Evolutionary conservation across 2,888 invertebrate species (phyloP).

Genomic region (Xanthorhoe spadicearia): DNA sequence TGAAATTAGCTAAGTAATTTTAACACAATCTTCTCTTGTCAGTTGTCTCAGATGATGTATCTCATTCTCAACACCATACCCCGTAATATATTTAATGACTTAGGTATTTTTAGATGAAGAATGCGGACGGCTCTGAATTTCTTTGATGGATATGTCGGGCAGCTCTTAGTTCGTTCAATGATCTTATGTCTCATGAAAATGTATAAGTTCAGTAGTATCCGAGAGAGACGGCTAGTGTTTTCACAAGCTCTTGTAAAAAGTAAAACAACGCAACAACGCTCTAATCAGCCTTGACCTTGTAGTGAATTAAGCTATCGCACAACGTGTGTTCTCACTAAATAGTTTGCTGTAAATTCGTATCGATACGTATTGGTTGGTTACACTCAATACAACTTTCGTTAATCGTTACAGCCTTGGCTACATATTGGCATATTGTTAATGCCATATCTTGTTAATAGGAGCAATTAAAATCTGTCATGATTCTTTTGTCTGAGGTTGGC

Average conservation of each 20-base stretch:
- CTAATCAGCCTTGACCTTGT: conserved; percentile 78
- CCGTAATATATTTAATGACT: conserved; percentile 59
- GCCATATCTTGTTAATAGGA: no score
- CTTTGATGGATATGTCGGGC: conserved; percentile 62
- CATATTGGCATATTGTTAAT: no score
- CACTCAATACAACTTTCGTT: not conserved
- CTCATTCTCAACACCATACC: conserved; percentile 54
- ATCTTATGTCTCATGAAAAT: conserved; percentile 52
- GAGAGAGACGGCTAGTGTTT: conserved; percentile 58
- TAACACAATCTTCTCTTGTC: conserved; percentile 47
- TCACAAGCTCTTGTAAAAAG: conserved; percentile 42
- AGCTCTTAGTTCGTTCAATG: conserved; percentile 49
- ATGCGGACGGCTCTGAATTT: conserved; percentile 70
- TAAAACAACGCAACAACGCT: conserved; percentile 57
- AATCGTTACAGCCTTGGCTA: not conserved
- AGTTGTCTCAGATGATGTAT: conserved; percentile 51
- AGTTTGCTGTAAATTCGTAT: conserved; percentile 11
- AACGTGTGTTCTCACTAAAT: conserved; percentile 49
- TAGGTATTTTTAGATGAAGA: conserved; percentile 68
- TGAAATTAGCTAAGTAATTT: conserved; percentile 34
- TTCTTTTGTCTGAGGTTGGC: no score
- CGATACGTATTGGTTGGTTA: conserved; percentile 21
- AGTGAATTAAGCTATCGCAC: conserved; percentile 63
- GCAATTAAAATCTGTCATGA: no score
- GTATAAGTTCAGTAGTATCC: conserved; percentile 43